Evolutionary conservation across 2,888 invertebrate species (phyloP).

Genomic region (Drepanosiphum platanoidis): DNA sequence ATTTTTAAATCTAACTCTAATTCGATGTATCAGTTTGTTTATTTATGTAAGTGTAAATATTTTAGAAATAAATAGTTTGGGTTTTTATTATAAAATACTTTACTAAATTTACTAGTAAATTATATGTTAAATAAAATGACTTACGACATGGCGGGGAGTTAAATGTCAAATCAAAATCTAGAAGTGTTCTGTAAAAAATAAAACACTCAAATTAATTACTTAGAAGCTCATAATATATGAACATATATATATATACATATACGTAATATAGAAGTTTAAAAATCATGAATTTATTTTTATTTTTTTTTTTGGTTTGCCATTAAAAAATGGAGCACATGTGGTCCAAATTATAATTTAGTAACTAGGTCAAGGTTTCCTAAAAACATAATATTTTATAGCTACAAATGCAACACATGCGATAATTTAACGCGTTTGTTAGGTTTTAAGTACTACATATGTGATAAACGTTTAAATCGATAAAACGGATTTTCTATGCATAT

Average conservation of each 20-base stretch:
- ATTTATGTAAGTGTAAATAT: neutral
- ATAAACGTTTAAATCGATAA: conserved; percentile 43
- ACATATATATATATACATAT: neutral
- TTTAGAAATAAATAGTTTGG: neutral
- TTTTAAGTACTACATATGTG: conserved; percentile 35
- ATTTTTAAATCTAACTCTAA: neutral
- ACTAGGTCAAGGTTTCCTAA: conserved; percentile 55
- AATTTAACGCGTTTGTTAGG: conserved; percentile 14
- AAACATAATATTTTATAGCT: conserved; percentile 57
- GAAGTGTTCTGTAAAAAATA: conserved; percentile 51
- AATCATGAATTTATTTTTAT: conserved; percentile 13
- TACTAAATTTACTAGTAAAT: conserved; percentile 18
- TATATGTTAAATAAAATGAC: conserved; percentile 41
- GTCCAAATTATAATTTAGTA: conserved; percentile 58
- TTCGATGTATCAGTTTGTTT: neutral
- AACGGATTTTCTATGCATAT: conserved; percentile 12
- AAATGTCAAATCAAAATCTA: conserved; percentile 56
- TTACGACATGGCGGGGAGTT: conserved; percentile 56
- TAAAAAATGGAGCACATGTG: conserved; percentile 58
- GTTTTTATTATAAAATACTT: conserved; percentile 1
- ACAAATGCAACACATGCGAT: conserved; percentile 35
- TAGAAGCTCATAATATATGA: neutral
- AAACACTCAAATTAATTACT: conserved; percentile 45
- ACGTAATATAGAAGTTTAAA: conserved; percentile 14
- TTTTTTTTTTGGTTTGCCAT: conserved; percentile 31